Base-by-base conservation (phyloP, 1,140 invertebrate genomes). In the Venturia canescens region DNA sequence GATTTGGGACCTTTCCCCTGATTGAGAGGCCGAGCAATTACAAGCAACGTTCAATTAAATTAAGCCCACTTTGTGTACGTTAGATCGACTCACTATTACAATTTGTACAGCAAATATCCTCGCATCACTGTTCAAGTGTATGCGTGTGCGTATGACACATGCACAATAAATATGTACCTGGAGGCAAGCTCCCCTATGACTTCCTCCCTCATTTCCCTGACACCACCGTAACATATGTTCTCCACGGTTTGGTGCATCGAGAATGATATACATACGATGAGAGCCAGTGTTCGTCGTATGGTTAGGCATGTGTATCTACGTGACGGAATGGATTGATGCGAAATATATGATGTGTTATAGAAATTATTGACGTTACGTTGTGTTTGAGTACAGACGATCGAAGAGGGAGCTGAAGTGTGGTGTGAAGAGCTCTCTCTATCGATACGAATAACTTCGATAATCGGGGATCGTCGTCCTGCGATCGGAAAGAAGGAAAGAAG, bases 111-210 rank as follows among this genome's bases (percentile, higher is more conserved):
- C 16, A n/a, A 31, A 16, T 18, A 15, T 31, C 29, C 0, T 23
- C 26, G 26, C 11, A 23, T 63, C 23, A 27, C 21, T 26, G 9
- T 63, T 15, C 26, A 23, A 57, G 2, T 9, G 50, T 44, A 7
- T 63, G 60, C 9, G n/a, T 69, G 29, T 6, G 4, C 29, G n/a
- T 31, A 13, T 18, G 66, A 0, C 29, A 29, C 13, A 13, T 31
- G 31, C 13, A 31, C 66, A 69, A 69, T 31, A 31, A 69, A 69
- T 31, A 69, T 69, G 15, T 69, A 31, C 66, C 66, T 31, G 66
- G 66, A 69, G 66, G 15, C 66, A 31, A 69, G 66, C 4, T 53
- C n/a, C 29, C 75, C 57, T 18, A n/a, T 38, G 57, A 53, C 75
- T 66, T 48, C 29, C 21, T 75, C 44, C 15, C 18, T 18, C 26